These are phyloP conservation scores for Brachypterus glaber DNA, from an alignment of 2,888 invertebrate genomes.

Conservation along the genomic window DNA sequence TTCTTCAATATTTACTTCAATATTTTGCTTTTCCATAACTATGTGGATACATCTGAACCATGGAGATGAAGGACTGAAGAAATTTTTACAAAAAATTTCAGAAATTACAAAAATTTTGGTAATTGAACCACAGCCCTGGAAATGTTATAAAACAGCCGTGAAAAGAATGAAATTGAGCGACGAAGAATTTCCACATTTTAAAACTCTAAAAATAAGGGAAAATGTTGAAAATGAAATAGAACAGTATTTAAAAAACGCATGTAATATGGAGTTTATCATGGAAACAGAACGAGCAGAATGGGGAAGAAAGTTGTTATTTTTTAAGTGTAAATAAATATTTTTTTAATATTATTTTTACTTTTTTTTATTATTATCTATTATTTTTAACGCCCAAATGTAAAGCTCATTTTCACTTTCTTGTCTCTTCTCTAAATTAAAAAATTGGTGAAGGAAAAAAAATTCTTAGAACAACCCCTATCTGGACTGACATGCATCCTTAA, in stretches of 20 bases:
- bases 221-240: constrained; percentile 55
- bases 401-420: no score
- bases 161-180: constrained; percentile 56
- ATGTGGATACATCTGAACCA: constrained; percentile 88
- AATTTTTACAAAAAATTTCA: constrained; percentile 53
- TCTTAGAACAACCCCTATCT: no score
- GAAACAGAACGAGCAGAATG: constrained; percentile 56
- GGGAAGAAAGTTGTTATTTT: constrained; percentile 61
- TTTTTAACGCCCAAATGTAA: no score
- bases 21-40: constrained; percentile 74
- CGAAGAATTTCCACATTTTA: constrained; percentile 51
- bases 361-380: no score
- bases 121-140: constrained; percentile 80
- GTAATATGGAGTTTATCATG: constrained; percentile 44
- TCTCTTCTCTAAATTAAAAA: no score
- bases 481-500: no score
- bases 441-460: no score
- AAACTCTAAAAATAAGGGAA: constrained; percentile 50
- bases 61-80: constrained; percentile 61
- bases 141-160: constrained; percentile 68
- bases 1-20: constrained; percentile 51
- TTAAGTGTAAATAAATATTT: constrained; percentile 35
- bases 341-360: no score
- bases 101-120: constrained; percentile 49
- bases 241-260: constrained; percentile 41